phyloP scores from a whole-genome alignment of 2,888 invertebrate species.

The Helobdella robusta region DNA sequence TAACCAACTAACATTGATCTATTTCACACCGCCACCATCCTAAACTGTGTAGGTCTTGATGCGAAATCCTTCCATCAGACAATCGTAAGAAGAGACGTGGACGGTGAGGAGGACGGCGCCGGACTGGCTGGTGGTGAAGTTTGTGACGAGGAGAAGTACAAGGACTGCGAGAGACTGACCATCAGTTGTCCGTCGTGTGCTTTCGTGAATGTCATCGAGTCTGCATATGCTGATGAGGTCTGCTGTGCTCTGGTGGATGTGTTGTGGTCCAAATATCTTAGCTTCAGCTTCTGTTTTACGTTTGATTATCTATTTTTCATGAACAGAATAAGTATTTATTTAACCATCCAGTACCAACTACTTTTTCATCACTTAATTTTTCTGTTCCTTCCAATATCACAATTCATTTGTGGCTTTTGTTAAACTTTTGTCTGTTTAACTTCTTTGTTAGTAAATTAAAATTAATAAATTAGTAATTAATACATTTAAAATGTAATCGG shows the following conservation, averaged over 20 bases:
- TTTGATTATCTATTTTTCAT: too few species aligned
- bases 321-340: too few species aligned
- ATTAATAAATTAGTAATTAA: too few species aligned
- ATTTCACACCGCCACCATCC: neutral
- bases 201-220: constrained; percentile 47
- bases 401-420: too few species aligned
- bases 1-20: neutral
- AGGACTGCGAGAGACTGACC: constrained; percentile 56
- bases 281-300: too few species aligned
- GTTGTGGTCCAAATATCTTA: too few species aligned
- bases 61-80: constrained; percentile 49
- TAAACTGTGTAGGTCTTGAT: constrained; percentile 46
- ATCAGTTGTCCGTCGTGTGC: constrained; percentile 54
- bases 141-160: constrained; percentile 54
- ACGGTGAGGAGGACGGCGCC: constrained; percentile 46
- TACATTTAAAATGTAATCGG: too few species aligned
- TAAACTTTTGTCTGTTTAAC: too few species aligned
- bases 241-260: neutral
- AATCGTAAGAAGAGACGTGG: constrained; percentile 40
- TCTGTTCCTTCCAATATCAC: too few species aligned
- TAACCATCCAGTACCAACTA: too few species aligned
- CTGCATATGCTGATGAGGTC: neutral
- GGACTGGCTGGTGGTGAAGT: constrained; percentile 40
- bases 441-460: too few species aligned
- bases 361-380: too few species aligned